Evolutionary conservation across 2,888 invertebrate species (phyloP).

Genomic region (Apamea crenata): DNA sequence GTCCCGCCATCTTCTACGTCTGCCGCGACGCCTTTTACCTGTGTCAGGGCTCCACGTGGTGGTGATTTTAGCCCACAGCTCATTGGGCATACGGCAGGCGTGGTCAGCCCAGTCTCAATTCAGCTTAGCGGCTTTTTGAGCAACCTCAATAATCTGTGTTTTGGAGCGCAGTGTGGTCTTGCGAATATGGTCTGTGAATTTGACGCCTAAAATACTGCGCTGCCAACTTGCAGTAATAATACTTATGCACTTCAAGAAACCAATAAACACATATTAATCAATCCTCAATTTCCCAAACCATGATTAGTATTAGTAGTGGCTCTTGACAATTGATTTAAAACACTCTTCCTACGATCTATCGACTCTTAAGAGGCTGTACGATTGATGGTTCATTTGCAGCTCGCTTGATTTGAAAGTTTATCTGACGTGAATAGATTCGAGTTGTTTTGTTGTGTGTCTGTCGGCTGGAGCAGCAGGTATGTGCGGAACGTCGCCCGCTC

Average conservation of each 20-base stretch:
- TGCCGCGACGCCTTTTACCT: background rate
- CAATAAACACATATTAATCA: slow-evolving; percentile 19
- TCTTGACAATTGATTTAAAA: slow-evolving; percentile 65
- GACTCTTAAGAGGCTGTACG: slow-evolving; percentile 63
- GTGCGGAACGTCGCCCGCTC: slow-evolving; percentile 78
- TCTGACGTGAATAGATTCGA: slow-evolving; percentile 71
- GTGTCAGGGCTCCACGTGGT: background rate
- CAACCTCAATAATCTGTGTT: background rate
- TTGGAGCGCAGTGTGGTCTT: background rate
- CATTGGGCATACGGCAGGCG: background rate
- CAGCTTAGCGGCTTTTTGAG: background rate
- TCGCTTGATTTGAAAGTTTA: slow-evolving; percentile 67
- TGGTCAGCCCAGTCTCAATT: background rate
- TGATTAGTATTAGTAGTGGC: slow-evolving; percentile 47
- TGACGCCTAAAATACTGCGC: background rate
- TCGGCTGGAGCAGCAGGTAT: slow-evolving; percentile 72
- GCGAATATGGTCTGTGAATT: background rate
- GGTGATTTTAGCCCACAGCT: background rate
- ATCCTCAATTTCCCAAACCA: slow-evolving; percentile 18
- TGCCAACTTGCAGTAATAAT: slow-evolving; percentile 5
- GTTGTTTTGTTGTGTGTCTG: slow-evolving; percentile 72
- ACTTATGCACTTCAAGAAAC: slow-evolving; percentile 1
- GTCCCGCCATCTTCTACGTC: background rate
- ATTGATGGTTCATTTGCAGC: slow-evolving; percentile 68
- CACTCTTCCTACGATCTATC: slow-evolving; percentile 59